Conservation (phyloP, 2,797 vertebrate genomes). For the Tragelaphus oryx region DNA sequence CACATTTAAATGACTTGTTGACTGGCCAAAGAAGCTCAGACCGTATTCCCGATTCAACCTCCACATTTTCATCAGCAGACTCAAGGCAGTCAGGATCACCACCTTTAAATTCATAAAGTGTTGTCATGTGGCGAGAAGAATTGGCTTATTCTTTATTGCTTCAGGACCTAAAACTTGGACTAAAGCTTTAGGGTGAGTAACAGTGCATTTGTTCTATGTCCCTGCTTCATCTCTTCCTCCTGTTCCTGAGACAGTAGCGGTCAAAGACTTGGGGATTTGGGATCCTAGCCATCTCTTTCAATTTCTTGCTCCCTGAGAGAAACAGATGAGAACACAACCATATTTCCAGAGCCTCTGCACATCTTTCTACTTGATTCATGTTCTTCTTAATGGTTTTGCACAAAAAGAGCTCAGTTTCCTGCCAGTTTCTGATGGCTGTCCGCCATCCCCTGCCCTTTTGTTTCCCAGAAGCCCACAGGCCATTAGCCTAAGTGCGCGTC, state of each 20-base stretch:
- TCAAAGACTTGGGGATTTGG: slow-evolving; percentile 22
- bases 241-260: neutral
- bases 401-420: slow-evolving; percentile 38
- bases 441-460: slow-evolving; percentile 32
- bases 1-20: neutral
- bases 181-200: neutral
- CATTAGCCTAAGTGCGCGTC: slow-evolving; percentile 27
- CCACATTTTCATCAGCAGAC: neutral
- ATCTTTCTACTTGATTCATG: slow-evolving; percentile 53
- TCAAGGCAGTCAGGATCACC: neutral
- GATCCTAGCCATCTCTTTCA: neutral
- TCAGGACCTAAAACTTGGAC: neutral
- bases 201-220: neutral
- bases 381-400: slow-evolving; percentile 55
- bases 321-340: neutral
- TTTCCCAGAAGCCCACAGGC: slow-evolving; percentile 57
- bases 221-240: neutral
- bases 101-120: neutral
- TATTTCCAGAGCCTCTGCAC: slow-evolving; percentile 27
- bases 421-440: slow-evolving; percentile 52
- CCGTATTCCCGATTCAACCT: neutral
- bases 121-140: neutral
- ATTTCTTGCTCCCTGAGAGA: neutral
- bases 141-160: neutral
- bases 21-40: neutral